phyloP scores from a whole-genome alignment of 1,140 invertebrate genomes.

The Ceratoteleas bidentatus region DNA sequence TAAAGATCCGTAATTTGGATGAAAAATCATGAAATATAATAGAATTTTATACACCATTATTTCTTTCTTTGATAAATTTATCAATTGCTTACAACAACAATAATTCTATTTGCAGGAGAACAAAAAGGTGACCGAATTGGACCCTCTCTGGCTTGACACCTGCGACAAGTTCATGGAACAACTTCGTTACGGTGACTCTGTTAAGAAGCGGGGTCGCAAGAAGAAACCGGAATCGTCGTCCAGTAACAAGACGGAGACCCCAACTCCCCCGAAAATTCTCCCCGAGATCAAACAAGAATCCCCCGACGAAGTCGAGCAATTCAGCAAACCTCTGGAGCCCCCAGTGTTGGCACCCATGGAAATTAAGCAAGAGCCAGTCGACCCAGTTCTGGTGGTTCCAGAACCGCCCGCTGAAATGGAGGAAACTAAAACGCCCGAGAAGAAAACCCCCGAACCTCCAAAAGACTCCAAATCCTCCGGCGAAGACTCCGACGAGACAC shows the following conservation, averaged over 20 bases:
- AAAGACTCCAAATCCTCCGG: slow-evolving; percentile 65
- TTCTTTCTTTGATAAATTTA: too few species aligned
- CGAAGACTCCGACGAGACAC: slow-evolving; percentile 76
- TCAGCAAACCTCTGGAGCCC: slow-evolving; percentile 47
- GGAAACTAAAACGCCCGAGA: not conserved
- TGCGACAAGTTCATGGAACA: slow-evolving; percentile 88
- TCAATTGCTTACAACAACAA: too few species aligned
- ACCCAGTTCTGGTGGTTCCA: slow-evolving; percentile 17
- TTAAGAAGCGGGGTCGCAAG: slow-evolving; percentile 82
- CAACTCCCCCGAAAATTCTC: slow-evolving; percentile 55
- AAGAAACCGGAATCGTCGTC: slow-evolving; percentile 74
- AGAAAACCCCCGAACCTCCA: not conserved
- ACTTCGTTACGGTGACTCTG: slow-evolving; percentile 82
- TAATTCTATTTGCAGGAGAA: slow-evolving; percentile 70
- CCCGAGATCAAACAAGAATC: slow-evolving; percentile 74
- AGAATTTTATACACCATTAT: too few species aligned
- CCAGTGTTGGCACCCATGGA: slow-evolving; percentile 36
- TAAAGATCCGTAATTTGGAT: too few species aligned
- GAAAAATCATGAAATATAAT: too few species aligned
- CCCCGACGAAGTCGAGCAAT: slow-evolving; percentile 35
- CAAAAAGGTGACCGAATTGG: slow-evolving; percentile 75
- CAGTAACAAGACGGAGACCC: slow-evolving; percentile 8
- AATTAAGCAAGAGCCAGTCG: slow-evolving; percentile 66
- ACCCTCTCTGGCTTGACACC: slow-evolving; percentile 84
- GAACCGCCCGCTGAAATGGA: not conserved